A percentile compares a stretch with the other conserved stretches of the same genome.
Evolutionary conservation across 2,888 invertebrate genomes (phyloP).

Genomic region (Mylabris sibirica): DNA sequence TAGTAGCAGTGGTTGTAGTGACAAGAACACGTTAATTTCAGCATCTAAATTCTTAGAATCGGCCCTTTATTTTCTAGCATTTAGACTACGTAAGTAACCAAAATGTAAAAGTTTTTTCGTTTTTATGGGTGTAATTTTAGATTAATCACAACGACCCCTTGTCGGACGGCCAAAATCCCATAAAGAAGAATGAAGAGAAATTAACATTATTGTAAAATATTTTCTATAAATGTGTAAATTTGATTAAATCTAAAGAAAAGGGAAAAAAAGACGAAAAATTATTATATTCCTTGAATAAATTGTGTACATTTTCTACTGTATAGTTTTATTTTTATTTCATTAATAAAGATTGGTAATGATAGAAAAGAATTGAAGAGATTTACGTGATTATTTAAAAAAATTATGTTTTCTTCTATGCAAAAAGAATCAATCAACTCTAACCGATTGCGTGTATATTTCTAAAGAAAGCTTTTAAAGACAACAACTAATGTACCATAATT

Average conservation of each 20-base stretch:
- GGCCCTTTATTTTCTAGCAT: constrained; percentile 24
- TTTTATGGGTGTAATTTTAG: constrained; percentile 19
- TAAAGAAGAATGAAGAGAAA: background rate
- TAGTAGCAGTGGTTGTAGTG: constrained; percentile 23
- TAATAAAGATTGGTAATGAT: background rate
- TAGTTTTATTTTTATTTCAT: constrained; percentile 24
- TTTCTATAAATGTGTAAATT: constrained; percentile 47
- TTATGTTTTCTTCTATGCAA: background rate
- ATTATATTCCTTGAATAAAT: constrained; percentile 42
- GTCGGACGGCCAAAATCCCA: constrained; percentile 27
- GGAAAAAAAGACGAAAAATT: constrained; percentile 15
- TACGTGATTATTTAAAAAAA: background rate
- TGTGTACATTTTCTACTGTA: constrained; percentile 43
- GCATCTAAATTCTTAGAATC: constrained; percentile 26
- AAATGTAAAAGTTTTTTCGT: background rate
- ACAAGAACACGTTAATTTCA: constrained; percentile 19
- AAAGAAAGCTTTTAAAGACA: constrained; percentile 3
- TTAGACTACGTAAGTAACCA: constrained; percentile 26
- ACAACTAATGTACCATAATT: background rate
- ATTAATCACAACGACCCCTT: constrained; percentile 24
- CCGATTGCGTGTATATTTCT: background rate
- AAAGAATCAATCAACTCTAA: background rate
- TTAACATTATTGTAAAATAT: constrained; percentile 42
- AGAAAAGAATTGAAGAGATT: background rate
- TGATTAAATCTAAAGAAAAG: constrained; percentile 15